These are phyloP conservation scores for Chouioia cunea DNA, from an alignment of 2,888 invertebrate species.

Conservation along the genomic window DNA sequence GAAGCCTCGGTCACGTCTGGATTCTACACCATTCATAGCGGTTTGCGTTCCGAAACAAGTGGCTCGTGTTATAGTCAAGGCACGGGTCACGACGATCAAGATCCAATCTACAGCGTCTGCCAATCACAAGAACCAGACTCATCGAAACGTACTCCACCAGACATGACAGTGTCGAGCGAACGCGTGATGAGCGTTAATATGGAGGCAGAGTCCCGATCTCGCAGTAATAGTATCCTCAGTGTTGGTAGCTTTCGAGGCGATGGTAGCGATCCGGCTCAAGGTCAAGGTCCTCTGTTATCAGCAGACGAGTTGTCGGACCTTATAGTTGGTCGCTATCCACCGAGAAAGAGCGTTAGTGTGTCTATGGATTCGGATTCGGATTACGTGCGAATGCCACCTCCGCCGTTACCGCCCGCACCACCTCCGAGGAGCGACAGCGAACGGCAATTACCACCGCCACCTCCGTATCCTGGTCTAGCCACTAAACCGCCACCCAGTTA, in stretches of 20 bases:
- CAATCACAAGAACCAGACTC: constrained; percentile 57
- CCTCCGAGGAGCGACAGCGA: constrained; percentile 70
- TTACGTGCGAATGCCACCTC: constrained; percentile 82
- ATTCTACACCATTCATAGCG: constrained; percentile 67
- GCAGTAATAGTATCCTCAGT: constrained; percentile 84
- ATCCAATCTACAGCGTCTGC: constrained; percentile 66
- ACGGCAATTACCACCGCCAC: constrained; percentile 70
- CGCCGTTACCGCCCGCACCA: constrained; percentile 75
- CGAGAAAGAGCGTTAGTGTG: constrained; percentile 83
- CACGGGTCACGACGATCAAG: constrained; percentile 58
- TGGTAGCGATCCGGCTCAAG: constrained; percentile 88
- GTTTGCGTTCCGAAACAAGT: constrained; percentile 64
- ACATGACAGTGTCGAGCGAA: not conserved
- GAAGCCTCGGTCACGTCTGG: constrained; percentile 67
- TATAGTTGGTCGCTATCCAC: constrained; percentile 86
- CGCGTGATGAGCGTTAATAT: not conserved
- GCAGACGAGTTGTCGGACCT: constrained; percentile 87
- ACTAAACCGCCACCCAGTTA: constrained; percentile 65
- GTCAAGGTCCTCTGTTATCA: constrained; percentile 79
- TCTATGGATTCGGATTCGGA: constrained; percentile 91
- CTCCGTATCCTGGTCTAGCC: constrained; percentile 52
- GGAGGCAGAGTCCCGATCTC: constrained; percentile 51
- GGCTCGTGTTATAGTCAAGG: constrained; percentile 64
- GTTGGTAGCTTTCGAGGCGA: constrained; percentile 88
- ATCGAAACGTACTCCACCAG: constrained; percentile 29